phyloP scores from a whole-genome alignment of 2,888 invertebrate genomes.

The Caenorhabditis panamensis region DNA sequence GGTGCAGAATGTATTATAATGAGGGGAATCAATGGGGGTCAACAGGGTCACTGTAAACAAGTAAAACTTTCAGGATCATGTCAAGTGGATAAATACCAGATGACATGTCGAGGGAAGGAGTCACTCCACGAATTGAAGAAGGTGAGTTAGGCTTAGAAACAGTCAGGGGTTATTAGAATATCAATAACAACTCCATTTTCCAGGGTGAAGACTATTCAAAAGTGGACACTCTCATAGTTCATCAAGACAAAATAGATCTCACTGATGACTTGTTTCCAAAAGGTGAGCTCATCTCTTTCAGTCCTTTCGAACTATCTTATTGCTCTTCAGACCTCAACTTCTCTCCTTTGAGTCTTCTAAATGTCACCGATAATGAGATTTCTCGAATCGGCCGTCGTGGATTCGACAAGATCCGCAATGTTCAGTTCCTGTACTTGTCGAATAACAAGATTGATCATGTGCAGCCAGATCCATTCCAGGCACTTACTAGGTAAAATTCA shows the following conservation, averaged over 20 bases:
- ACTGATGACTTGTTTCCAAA: constrained; percentile 45
- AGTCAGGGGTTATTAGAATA: no score
- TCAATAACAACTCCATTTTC: background rate
- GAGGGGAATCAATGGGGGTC: no score
- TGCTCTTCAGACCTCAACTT: constrained; percentile 42
- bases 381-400: constrained; percentile 66
- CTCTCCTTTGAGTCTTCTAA: constrained; percentile 56
- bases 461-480: constrained; percentile 52
- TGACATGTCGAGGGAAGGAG: constrained; percentile 36
- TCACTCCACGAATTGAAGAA: constrained; percentile 29
- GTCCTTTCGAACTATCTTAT: background rate
- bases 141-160: constrained; percentile 2
- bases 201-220: constrained; percentile 26
- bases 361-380: constrained; percentile 66
- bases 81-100: constrained; percentile 5
- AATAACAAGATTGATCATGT: constrained; percentile 61
- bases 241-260: constrained; percentile 45
- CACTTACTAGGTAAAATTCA: constrained; percentile 30
- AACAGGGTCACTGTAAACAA: no score
- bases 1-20: no score
- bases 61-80: constrained; percentile 26
- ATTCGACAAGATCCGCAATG: constrained; percentile 64
- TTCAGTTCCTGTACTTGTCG: constrained; percentile 67
- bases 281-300: constrained; percentile 13
- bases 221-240: constrained; percentile 50